These are phyloP conservation scores for Habroteleia sp. DNA, from an alignment of 2,888 invertebrate genomes.

Conservation along the genomic window DNA sequence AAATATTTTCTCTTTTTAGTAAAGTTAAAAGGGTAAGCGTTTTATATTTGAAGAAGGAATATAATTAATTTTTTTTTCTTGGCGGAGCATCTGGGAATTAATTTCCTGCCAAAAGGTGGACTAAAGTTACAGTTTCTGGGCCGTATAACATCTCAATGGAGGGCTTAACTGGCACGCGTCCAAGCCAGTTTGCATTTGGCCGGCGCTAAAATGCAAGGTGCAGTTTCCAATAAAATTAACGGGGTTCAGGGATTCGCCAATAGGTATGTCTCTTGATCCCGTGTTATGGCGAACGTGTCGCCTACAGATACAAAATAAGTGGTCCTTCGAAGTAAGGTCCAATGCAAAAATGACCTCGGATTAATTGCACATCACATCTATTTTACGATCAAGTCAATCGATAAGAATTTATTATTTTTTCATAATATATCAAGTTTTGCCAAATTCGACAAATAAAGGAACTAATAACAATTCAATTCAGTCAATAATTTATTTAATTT, in stretches of 20 bases:
- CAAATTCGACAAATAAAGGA: too few relatives aligned
- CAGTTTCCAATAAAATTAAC: slow-evolving; percentile 73
- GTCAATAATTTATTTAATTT: too few relatives aligned
- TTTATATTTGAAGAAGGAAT: slow-evolving; percentile 5
- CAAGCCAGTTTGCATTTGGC: slow-evolving; percentile 73
- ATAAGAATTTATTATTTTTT: too few relatives aligned
- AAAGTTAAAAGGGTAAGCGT: too few relatives aligned
- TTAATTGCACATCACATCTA: too few relatives aligned
- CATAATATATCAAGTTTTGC: too few relatives aligned
- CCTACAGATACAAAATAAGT: slow-evolving; percentile 55
- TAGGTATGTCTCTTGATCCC: slow-evolving; percentile 49
- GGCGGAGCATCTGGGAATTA: slow-evolving; percentile 62
- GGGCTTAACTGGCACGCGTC: slow-evolving; percentile 71
- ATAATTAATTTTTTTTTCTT: slow-evolving; percentile 17
- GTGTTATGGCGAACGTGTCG: slow-evolving; percentile 51
- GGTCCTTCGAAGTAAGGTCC: slow-evolving; percentile 3
- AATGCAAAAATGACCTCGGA: slow-evolving; percentile 30
- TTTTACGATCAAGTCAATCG: too few relatives aligned
- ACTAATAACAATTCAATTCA: too few relatives aligned
- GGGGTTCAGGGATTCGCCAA: slow-evolving; percentile 33
- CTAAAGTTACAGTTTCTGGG: slow-evolving; percentile 62
- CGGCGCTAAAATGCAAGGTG: slow-evolving; percentile 69
- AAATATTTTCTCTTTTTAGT: too few relatives aligned
- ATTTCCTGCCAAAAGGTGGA: slow-evolving; percentile 69
- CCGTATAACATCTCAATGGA: slow-evolving; percentile 73